phyloP scores from a whole-genome alignment of 2,888 invertebrate genomes.

The Drosophila kambysellisi region DNA sequence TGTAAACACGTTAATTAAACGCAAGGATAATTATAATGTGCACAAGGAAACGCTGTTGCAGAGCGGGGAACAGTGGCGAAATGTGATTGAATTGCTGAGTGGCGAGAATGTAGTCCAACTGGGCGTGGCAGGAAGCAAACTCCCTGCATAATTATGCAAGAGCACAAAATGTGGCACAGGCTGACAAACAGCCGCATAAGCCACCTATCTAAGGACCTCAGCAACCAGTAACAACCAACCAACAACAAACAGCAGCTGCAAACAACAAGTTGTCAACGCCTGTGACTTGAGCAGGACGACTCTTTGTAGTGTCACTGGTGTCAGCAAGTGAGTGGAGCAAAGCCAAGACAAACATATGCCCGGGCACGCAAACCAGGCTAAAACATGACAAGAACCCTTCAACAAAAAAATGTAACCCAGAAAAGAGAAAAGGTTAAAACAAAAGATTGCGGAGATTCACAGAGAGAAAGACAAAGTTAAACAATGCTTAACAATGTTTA shows the following conservation, averaged over 20 bases:
- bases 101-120: conserved; percentile 31
- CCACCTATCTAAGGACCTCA: background rate
- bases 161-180: conserved; percentile 49
- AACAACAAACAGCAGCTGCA: conserved; percentile 17
- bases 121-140: conserved; percentile 53
- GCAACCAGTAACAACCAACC: conserved; percentile 8
- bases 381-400: conserved; percentile 39
- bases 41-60: conserved; percentile 42
- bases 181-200: conserved; percentile 14
- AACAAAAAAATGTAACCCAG: conserved; percentile 21
- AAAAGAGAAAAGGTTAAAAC: background rate
- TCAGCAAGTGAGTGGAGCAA: conserved; percentile 48
- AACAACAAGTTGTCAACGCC: conserved; percentile 59
- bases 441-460: background rate
- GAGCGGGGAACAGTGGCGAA: conserved; percentile 30
- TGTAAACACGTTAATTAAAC: conserved; percentile 73
- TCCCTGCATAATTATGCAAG: conserved; percentile 64
- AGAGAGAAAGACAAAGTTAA: background rate
- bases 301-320: conserved; percentile 46
- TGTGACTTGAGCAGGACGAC: conserved; percentile 36
- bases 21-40: conserved; percentile 68
- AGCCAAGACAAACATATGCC: conserved; percentile 54
- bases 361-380: conserved; percentile 60
- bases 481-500: too few relatives aligned
- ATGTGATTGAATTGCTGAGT: conserved; percentile 67